Conservation (phyloP, 92 coral and sea anemone species). For the Palythoa heliodiscus region DNA sequence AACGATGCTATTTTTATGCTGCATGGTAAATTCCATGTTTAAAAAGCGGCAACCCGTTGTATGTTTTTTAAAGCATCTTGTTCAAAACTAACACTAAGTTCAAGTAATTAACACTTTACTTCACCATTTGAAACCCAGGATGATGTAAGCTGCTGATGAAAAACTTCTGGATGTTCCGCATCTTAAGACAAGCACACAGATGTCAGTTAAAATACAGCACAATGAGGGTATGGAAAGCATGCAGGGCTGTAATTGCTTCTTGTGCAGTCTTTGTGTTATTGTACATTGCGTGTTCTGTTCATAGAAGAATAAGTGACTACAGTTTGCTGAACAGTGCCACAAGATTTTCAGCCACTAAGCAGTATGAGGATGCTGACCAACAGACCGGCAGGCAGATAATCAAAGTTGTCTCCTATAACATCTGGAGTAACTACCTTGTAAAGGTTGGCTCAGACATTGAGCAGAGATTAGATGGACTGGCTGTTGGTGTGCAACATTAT, state of each 20-base stretch:
- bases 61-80: no score
- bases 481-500: slow-evolving; percentile 57
- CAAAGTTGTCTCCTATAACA: slow-evolving; percentile 65
- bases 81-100: not conserved
- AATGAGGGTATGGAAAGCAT: slow-evolving; percentile 6
- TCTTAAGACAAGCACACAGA: no score
- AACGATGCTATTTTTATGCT: no score
- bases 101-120: not conserved
- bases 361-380: not conserved
- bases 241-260: not conserved
- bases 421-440: slow-evolving; percentile 62
- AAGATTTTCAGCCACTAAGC: not conserved
- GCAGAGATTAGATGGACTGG: slow-evolving; percentile 66
- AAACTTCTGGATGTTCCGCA: not conserved
- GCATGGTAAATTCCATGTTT: no score
- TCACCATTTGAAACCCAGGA: not conserved
- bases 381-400: not conserved
- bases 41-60: no score
- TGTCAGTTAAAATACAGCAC: no score
- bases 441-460: slow-evolving; percentile 39
- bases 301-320: slow-evolving; percentile 10
- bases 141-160: not conserved
- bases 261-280: not conserved
- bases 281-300: slow-evolving; percentile 4
- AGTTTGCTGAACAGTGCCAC: not conserved